A percentile compares a stretch with the other conserved stretches of the same genome.
Conservation (phyloP, 2,113 vertebrate species). For the Sceloporus undulatus region DNA sequence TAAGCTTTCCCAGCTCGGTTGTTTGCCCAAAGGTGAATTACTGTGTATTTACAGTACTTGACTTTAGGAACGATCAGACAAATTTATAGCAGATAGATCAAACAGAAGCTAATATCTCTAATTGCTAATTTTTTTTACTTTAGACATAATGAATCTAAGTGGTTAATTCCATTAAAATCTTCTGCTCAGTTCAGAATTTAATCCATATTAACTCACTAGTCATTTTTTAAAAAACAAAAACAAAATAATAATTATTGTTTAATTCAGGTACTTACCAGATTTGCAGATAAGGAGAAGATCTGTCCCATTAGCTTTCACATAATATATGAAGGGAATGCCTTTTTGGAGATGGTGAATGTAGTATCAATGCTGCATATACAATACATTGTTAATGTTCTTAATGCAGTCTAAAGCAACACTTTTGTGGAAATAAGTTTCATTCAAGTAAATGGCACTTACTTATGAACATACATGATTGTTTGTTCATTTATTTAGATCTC, state of each 20-base stretch:
- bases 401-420: background rate
- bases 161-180: background rate
- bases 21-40: constrained; percentile 1
- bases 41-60: background rate
- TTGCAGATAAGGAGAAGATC: background rate
- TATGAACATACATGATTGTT: background rate
- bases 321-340: background rate
- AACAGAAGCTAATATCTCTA: background rate
- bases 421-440: background rate
- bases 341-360: background rate
- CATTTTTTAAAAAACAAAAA: background rate
- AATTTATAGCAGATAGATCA: background rate
- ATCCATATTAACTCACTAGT: background rate
- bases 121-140: background rate
- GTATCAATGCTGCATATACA: background rate
- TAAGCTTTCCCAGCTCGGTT: background rate
- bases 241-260: background rate
- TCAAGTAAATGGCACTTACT: background rate
- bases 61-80: background rate
- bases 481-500: background rate
- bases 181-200: background rate
- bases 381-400: background rate
- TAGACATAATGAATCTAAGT: background rate
- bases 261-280: background rate
- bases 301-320: background rate